phyloP scores from a whole-genome alignment of 2,888 invertebrate species.

The Amaurobius ferox region DNA sequence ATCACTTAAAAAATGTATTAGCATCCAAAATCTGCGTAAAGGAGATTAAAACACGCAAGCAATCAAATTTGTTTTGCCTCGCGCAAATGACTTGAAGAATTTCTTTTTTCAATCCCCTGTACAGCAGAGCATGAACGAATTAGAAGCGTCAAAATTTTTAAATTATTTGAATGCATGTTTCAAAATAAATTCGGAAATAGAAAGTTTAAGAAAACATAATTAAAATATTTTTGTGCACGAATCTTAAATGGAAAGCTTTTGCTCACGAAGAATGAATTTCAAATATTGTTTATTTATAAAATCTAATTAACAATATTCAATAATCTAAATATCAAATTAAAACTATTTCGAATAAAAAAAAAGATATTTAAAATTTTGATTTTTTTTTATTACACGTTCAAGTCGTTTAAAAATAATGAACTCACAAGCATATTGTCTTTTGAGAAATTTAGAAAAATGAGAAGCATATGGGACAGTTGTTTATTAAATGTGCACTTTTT shows the following conservation, averaged over 20 bases:
- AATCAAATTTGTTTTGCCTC: neutral
- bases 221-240: neutral
- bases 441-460: too few species aligned
- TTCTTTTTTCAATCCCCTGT: neutral
- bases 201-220: neutral
- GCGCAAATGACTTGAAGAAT: neutral
- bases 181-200: neutral
- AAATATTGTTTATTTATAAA: neutral
- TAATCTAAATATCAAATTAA: neutral
- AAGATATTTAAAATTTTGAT: neutral
- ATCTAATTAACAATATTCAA: neutral
- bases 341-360: neutral
- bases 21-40: too few species aligned
- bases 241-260: neutral
- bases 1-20: neutral
- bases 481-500: too few species aligned
- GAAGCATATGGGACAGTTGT: too few species aligned
- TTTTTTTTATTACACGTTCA: neutral
- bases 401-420: too few species aligned
- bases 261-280: neutral
- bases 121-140: neutral
- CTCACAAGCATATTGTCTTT: too few species aligned
- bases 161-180: neutral
- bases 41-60: neutral
- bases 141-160: neutral